Percentiles rank a stretch among this genome's conserved stretches.
phyloP scores from a whole-genome alignment of 2,888 invertebrate genomes.

The Mimachlamys varia region DNA sequence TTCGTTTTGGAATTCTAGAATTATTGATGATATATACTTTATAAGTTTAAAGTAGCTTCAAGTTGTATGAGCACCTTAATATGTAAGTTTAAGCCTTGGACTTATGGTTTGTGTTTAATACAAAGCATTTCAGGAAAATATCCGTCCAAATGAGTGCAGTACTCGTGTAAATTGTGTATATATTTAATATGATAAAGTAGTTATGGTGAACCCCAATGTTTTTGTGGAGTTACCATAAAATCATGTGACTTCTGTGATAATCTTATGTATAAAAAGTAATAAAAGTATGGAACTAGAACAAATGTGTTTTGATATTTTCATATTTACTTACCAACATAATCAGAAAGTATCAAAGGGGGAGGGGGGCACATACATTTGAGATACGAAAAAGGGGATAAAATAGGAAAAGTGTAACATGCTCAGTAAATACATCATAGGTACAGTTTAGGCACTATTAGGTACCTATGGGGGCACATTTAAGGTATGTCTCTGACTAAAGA shows the following conservation, averaged over 20 bases:
- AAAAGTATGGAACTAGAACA: not conserved
- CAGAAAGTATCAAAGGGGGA: no score
- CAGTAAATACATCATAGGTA: no score
- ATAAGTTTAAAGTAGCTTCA: not conserved
- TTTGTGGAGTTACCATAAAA: not conserved
- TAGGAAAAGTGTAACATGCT: no score
- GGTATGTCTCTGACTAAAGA: no score
- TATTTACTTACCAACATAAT: no score
- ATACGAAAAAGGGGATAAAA: no score
- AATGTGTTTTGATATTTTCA: not conserved
- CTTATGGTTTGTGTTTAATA: not conserved
- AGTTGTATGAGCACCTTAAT: not conserved
- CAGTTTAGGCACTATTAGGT: no score
- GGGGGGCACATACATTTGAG: no score
- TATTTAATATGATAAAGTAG: not conserved
- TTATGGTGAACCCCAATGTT: not conserved
- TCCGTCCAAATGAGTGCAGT: not conserved
- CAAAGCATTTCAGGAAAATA: not conserved
- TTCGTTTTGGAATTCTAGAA: not conserved
- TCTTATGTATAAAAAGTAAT: slow-evolving; percentile 58
- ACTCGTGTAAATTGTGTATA: not conserved
- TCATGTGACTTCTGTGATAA: slow-evolving; percentile 25
- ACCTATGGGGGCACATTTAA: no score
- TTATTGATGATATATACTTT: not conserved
- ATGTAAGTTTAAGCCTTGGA: not conserved